Evolutionary conservation across 2,113 vertebrate genomes (phyloP).

Genomic region (Hydrolagus affinis): DNA sequence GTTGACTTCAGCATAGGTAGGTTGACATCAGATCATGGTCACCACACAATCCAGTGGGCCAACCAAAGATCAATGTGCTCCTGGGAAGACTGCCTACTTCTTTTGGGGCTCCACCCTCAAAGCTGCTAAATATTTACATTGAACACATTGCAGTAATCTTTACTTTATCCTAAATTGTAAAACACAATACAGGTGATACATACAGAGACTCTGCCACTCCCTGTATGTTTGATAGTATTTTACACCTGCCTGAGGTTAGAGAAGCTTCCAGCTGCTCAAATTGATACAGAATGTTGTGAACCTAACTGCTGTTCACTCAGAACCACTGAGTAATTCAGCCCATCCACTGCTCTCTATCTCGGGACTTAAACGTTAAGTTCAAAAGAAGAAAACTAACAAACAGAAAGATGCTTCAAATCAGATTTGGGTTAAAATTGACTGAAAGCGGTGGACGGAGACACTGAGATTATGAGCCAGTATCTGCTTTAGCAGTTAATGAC

Average conservation of each 20-base stretch:
- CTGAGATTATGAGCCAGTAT: too few relatives aligned
- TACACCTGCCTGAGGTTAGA: not conserved
- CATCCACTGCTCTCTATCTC: too few relatives aligned
- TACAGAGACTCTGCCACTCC: not conserved
- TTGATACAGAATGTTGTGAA: too few relatives aligned
- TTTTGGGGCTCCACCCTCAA: slow-evolving; percentile 27
- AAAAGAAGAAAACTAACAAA: too few relatives aligned
- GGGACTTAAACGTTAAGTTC: too few relatives aligned
- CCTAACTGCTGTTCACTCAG: not conserved
- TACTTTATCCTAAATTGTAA: not conserved
- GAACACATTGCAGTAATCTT: slow-evolving; percentile 10
- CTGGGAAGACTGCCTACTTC: not conserved
- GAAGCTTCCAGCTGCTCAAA: too few relatives aligned
- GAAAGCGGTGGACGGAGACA: too few relatives aligned
- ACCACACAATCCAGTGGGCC: slow-evolving; percentile 40
- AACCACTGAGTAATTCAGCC: too few relatives aligned
- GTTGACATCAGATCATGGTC: slow-evolving; percentile 34
- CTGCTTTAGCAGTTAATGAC: too few relatives aligned
- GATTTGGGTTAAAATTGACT: too few relatives aligned
- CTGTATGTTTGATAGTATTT: too few relatives aligned
- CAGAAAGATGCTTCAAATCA: too few relatives aligned
- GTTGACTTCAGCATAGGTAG: slow-evolving; percentile 30
- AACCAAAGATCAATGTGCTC: slow-evolving; percentile 38
- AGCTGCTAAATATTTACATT: slow-evolving; percentile 40
- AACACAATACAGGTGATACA: not conserved